These are phyloP conservation scores for Hormaphis cornu DNA, from an alignment of 1,140 invertebrate species.

Conservation along the genomic window DNA sequence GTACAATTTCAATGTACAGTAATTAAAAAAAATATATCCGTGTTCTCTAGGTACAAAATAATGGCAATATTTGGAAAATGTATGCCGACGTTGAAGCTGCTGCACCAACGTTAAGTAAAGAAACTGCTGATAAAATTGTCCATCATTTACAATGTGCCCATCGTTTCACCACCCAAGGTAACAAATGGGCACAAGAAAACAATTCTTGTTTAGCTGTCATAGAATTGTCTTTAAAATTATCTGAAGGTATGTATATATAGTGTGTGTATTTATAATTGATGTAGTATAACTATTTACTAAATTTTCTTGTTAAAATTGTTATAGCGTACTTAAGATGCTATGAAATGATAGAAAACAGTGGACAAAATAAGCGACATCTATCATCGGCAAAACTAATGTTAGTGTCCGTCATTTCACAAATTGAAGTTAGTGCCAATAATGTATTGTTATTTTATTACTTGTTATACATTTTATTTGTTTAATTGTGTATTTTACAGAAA, in stretches of 20 bases:
- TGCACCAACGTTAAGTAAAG: slow-evolving; percentile 50
- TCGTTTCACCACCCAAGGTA: slow-evolving; percentile 42
- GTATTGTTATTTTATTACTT: not conserved
- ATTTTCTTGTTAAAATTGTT: not conserved
- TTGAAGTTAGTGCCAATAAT: slow-evolving; percentile 27
- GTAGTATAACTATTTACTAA: not conserved
- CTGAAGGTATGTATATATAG: slow-evolving; percentile 38
- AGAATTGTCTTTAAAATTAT: slow-evolving; percentile 44
- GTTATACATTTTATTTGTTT: not conserved
- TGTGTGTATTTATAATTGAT: not conserved
- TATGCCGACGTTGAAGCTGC: slow-evolving; percentile 62
- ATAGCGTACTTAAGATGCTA: not conserved
- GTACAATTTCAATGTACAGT: not conserved
- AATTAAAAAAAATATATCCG: not conserved
- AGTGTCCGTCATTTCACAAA: slow-evolving; percentile 35
- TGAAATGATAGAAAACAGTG: not conserved
- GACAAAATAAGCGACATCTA: slow-evolving; percentile 3
- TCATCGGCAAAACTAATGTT: slow-evolving; percentile 37
- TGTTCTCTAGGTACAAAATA: slow-evolving; percentile 46
- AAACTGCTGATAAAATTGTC: slow-evolving; percentile 54
- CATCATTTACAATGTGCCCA: slow-evolving; percentile 49
- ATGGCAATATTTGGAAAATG: slow-evolving; percentile 65
- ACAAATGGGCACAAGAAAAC: slow-evolving; percentile 52
- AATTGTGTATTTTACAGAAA: not conserved
- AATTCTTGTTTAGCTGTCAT: slow-evolving; percentile 45